Evolutionary conservation across 2,113 vertebrate genomes (phyloP).

Genomic region (Periophthalmus modestus): DNA sequence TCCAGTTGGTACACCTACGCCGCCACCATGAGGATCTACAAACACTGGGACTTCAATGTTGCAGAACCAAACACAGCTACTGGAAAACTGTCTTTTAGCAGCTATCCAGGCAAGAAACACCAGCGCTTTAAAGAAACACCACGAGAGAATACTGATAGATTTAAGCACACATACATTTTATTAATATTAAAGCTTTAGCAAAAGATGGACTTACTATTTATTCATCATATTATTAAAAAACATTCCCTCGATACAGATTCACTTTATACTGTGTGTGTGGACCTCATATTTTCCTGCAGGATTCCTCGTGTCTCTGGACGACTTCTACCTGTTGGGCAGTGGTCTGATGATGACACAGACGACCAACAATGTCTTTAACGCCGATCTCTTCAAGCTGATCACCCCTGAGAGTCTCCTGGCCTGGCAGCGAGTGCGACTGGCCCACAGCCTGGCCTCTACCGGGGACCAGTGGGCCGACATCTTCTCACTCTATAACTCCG

Average conservation of each 20-base stretch:
- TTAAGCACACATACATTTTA: background rate
- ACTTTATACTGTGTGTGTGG: background rate
- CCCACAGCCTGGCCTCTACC: slow-evolving; percentile 82
- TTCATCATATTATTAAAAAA: too few relatives aligned
- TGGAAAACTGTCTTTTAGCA: slow-evolving; percentile 88
- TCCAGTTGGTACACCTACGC: slow-evolving; percentile 95
- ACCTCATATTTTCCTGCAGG: slow-evolving; percentile 64
- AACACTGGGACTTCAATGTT: slow-evolving; percentile 90
- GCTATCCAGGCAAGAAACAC: slow-evolving; percentile 83
- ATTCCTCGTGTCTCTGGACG: slow-evolving; percentile 89
- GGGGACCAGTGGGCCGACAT: slow-evolving; percentile 85
- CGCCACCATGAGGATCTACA: slow-evolving; percentile 89
- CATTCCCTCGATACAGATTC: background rate
- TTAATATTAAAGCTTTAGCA: too few relatives aligned
- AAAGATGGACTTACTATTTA: too few relatives aligned
- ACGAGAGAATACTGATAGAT: background rate
- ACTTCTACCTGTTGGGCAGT: slow-evolving; percentile 90
- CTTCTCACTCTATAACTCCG: slow-evolving; percentile 86
- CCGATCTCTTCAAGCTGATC: slow-evolving; percentile 75
- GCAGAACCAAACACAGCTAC: slow-evolving; percentile 78
- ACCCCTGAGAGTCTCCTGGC: slow-evolving; percentile 83
- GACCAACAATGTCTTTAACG: slow-evolving; percentile 86
- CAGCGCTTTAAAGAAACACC: background rate
- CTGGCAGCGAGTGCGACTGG: slow-evolving; percentile 91
- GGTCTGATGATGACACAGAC: slow-evolving; percentile 90